Base-by-base conservation (phyloP, 2,113 vertebrate species). In the Odontophorus gujanensis region DNA sequence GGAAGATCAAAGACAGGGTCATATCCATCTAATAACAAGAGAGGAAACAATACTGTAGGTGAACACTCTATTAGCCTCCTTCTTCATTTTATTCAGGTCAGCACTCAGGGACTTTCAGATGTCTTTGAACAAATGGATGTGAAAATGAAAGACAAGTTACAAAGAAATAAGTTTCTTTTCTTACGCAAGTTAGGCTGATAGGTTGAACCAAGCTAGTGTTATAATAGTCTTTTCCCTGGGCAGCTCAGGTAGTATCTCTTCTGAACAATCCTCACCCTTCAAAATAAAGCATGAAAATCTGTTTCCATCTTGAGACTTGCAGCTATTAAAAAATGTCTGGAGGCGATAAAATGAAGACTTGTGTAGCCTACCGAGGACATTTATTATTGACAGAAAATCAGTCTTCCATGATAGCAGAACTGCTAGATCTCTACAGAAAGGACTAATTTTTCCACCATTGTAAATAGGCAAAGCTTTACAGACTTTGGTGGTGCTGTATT, bases 61-160 rank as follows among this genome's bases (percentile, higher is more conserved):
- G 93, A 96, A 92, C 85, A 96, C 85, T 97, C 92, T 91, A 94
- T 95, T 92, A 96, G 87, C 66, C 68, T 53, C 62, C 96, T 78
- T 65, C 85, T 91, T 88, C 80, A 89, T 79, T 93, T 93, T 89
- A 96, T 89, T 92, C 53, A 91, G 81, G 79, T 91, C 90, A 95
- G 80, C 42, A 36, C 77, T 94, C 84, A 91, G 87, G 68, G 91
- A 91, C 47, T 82, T 95, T 78, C 79, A 69, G 59, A 93, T 93
- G 94, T 82, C 92, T 97, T 94, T 97, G 92, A 95, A 94, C 80
- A 96, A 93, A 96, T 85, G 89, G 94, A 96, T 96, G 92, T 92
- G 94, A 96, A 95, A 96, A 96, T 96, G 96, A 97, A 97, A 97
- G 90, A 91, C 92, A 95, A 94, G 78, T 93, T 95, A 87, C 84